Conservation (phyloP, 2,888 invertebrate genomes). For the Brachyptera putata region DNA sequence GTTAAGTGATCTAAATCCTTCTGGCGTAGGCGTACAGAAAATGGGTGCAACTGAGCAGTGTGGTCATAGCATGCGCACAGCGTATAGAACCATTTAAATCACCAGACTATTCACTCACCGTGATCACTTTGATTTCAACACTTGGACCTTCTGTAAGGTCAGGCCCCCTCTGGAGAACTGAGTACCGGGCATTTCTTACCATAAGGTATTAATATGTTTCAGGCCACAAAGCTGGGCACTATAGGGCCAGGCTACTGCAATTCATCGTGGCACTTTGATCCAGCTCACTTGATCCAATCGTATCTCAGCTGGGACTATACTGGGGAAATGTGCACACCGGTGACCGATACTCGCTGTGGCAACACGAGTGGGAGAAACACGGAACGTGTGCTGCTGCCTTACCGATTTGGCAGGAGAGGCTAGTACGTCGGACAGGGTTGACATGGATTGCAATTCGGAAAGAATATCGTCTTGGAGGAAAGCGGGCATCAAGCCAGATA, state of each 20-base stretch:
- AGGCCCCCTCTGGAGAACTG: no score
- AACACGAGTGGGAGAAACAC: constrained; percentile 80
- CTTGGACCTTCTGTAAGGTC: no score
- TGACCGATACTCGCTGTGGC: constrained; percentile 55
- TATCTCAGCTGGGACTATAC: constrained; percentile 51
- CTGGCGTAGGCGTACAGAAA: no score
- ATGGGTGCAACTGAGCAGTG: no score
- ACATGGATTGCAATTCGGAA: constrained; percentile 58
- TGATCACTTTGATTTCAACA: no score
- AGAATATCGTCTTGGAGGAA: constrained; percentile 56
- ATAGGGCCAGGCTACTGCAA: constrained; percentile 70
- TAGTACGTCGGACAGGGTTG: constrained; percentile 67
- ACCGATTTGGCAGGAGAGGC: constrained; percentile 55
- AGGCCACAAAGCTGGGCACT: constrained; percentile 66
- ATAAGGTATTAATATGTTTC: constrained; percentile 28
- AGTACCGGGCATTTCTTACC: no score
- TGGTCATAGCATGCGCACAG: no score
- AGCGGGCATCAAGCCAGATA: constrained; percentile 54
- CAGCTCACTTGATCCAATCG: constrained; percentile 55
- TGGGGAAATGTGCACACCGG: constrained; percentile 73
- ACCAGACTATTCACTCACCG: no score
- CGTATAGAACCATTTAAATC: no score
- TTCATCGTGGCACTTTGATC: constrained; percentile 61
- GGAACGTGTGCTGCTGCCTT: constrained; percentile 69
- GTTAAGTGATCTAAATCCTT: no score